Base-by-base conservation (phyloP, 37 sponge, comb jelly and placozoan genomes). In the Halisarca cf. caerulea region DNA sequence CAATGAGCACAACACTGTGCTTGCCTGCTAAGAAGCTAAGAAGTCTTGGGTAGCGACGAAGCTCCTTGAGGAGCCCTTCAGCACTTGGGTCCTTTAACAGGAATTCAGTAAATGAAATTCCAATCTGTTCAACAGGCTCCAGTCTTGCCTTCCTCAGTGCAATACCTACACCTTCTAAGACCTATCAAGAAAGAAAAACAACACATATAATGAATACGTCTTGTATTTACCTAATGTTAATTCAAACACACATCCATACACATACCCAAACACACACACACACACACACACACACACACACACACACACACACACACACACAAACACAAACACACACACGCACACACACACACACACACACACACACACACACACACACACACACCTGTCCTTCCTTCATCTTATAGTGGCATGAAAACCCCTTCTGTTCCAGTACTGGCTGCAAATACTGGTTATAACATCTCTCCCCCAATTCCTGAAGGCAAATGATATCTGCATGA, bases 401-500 rank as follows among this genome's bases (percentile, higher is more conserved):
- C n/a, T 81, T 59, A 36, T 79, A 79, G 34, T 82, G 61, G 9
- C 92, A 89, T 17, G 86, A 81, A 54, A 88, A 96, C 25, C 96
- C 94, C 14, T 70, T 80, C 37, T 88, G 80, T 23, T 82, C 70
- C 80, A 96, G 55, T 33, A 84, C 86, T n/a, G 96, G 96, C 27
- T 44, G 47, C 3, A 96, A 57, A 51, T 71, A 90, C 45, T 75
- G 42, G 0, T 82, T 23, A 62, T 73, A 96, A 15, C 85, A 82
- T 43, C 32, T 68, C 27, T 79, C 35, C 0, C 79, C 95, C 0
- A 92, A 86, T 60, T 95, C 96, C 74, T 95, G 96, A 1, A 95
- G 89, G 80, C 91, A 93, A 11, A 90, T n/a, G n/a, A 96, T 59
- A 71, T 96, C 95, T 8, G 87, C 87, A 86, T 93, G 82, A 81